Percentiles rank a stretch among this genome's conserved stretches.
phyloP scores from a whole-genome alignment of 2,113 vertebrate species.

The Cottus gobio region DNA sequence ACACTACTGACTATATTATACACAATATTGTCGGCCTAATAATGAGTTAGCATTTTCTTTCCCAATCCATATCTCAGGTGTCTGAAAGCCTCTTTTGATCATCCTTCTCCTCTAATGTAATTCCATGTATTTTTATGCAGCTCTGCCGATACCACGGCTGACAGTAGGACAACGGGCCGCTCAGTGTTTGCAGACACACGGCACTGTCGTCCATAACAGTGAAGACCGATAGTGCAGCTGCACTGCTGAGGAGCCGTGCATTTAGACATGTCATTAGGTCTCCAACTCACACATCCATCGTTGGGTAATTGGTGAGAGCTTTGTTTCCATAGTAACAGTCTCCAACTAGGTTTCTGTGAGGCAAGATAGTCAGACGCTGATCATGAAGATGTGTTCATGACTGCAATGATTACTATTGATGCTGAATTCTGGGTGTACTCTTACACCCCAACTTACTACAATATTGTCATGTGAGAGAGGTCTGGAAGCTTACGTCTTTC shows the following conservation, averaged over 20 bases:
- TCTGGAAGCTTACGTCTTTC: too few species aligned
- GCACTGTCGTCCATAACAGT: neutral
- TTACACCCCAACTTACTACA: too few species aligned
- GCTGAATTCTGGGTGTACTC: too few species aligned
- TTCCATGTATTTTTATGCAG: neutral
- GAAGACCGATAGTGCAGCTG: slow-evolving; percentile 22
- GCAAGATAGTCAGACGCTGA: slow-evolving; percentile 8
- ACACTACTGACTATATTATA: neutral
- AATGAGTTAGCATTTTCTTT: slow-evolving; percentile 1
- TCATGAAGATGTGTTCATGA: slow-evolving; percentile 27
- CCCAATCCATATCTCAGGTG: neutral
- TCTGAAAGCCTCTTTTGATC: neutral
- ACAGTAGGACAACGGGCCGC: too few species aligned
- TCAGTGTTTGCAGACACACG: neutral
- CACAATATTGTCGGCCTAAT: too few species aligned
- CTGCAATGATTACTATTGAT: slow-evolving; percentile 13
- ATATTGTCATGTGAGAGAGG: too few species aligned
- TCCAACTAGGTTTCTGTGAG: slow-evolving; percentile 10
- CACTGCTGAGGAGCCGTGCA: slow-evolving; percentile 52
- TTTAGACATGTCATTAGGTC: slow-evolving; percentile 75
- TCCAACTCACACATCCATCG: slow-evolving; percentile 59
- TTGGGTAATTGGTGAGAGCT: slow-evolving; percentile 66
- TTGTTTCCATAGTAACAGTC: slow-evolving; percentile 71
- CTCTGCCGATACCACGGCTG: neutral
- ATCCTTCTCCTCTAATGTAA: neutral